Evolutionary conservation across 2,888 invertebrate species (phyloP).

Genomic region (Dynastes grantii): DNA sequence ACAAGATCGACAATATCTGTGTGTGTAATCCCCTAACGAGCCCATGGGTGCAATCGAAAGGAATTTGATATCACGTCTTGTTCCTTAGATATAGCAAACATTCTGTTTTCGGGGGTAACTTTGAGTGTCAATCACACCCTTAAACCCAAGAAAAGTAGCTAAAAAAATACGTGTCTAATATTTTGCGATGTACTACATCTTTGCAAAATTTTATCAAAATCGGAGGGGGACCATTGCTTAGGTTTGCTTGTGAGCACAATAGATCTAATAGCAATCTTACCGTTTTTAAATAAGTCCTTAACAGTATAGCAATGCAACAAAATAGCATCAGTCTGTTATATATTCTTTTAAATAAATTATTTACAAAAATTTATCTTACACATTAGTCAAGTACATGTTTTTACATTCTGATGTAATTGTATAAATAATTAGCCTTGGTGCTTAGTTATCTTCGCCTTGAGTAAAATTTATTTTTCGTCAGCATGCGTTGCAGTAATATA

Average conservation of each 20-base stretch:
- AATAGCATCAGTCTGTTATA: constrained; percentile 68
- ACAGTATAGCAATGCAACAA: constrained; percentile 63
- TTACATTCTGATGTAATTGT: constrained; percentile 25
- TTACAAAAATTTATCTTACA: constrained; percentile 50
- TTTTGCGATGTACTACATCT: too few relatives aligned
- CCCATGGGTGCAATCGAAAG: too few relatives aligned
- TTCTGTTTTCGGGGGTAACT: too few relatives aligned
- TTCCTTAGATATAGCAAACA: too few relatives aligned
- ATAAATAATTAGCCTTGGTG: background rate
- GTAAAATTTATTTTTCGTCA: background rate
- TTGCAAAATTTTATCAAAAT: too few relatives aligned
- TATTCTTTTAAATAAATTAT: constrained; percentile 51
- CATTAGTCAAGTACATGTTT: constrained; percentile 41
- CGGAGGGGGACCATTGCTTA: too few relatives aligned
- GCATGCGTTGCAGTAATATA: background rate
- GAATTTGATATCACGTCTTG: too few relatives aligned
- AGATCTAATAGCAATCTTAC: constrained; percentile 55
- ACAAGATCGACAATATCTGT: too few relatives aligned
- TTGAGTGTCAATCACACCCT: too few relatives aligned
- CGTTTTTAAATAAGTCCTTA: constrained; percentile 60
- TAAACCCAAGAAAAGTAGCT: too few relatives aligned
- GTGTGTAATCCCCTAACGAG: too few relatives aligned
- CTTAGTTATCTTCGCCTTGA: background rate
- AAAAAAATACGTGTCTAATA: too few relatives aligned
- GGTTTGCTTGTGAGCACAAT: background rate